These are phyloP conservation scores for Alosa alosa DNA, from an alignment of 2,113 vertebrate species.

Conservation along the genomic window DNA sequence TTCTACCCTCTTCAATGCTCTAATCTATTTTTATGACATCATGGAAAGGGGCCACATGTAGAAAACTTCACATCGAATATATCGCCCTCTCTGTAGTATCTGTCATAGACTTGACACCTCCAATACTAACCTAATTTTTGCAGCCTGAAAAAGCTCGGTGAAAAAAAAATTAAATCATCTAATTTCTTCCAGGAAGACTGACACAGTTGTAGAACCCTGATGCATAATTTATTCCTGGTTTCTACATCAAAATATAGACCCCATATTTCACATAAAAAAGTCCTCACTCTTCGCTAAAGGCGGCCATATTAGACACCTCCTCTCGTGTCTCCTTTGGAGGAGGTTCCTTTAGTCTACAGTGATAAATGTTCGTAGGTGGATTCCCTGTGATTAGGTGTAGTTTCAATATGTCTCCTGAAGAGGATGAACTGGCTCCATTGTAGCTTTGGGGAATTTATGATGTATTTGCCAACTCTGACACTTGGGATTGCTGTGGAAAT, in stretches of 20 bases:
- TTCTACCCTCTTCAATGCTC: not conserved
- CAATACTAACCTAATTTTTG: constrained; percentile 25
- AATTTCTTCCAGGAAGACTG: not conserved
- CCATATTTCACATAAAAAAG: not conserved
- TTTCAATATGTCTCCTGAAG: not conserved
- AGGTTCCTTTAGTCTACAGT: not conserved
- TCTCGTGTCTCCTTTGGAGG: not conserved
- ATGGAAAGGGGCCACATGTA: not conserved
- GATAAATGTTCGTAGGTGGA: not conserved
- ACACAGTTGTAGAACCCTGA: not conserved
- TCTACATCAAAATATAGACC: not conserved
- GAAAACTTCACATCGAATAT: not conserved
- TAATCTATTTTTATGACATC: not conserved
- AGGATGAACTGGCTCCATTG: not conserved
- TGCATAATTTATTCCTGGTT: constrained; percentile 24
- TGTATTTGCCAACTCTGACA: not conserved
- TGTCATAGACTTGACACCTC: not conserved
- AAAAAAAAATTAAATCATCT: constrained; percentile 16
- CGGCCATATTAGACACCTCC: not conserved
- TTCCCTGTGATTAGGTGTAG: not conserved
- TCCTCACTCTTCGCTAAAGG: not conserved
- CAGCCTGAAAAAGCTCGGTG: not conserved
- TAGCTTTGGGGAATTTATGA: not conserved
- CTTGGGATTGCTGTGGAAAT: not conserved
- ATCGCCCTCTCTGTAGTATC: not conserved